Conservation (phyloP, 2,797 vertebrate genomes). For the Neosilurus mollespiculum region DNA sequence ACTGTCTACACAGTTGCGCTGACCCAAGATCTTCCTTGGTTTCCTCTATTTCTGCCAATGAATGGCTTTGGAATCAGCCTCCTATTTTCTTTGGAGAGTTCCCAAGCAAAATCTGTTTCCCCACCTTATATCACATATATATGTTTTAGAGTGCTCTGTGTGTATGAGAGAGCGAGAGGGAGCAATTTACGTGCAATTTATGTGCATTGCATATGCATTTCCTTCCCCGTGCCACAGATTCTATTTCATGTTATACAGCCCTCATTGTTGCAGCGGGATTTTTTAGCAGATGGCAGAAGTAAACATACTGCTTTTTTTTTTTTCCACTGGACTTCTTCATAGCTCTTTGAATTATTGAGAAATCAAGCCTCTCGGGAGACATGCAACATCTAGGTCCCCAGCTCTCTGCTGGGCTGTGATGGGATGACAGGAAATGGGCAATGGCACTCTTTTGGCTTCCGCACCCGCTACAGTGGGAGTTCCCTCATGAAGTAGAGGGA, state of each 20-base stretch:
- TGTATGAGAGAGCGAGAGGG: constrained; percentile 5
- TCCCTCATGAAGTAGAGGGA: constrained; percentile 31
- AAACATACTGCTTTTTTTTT: constrained; percentile 73
- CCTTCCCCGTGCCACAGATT: constrained; percentile 55
- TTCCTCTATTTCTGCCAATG: constrained; percentile 68
- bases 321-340: constrained; percentile 62
- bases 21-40: constrained; percentile 59
- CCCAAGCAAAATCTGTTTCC: constrained; percentile 38
- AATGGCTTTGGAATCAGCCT: constrained; percentile 64
- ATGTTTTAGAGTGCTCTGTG: background rate
- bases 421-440: constrained; percentile 44
- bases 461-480: constrained; percentile 37
- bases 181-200: background rate
- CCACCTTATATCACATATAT: constrained; percentile 3
- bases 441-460: constrained; percentile 30
- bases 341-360: constrained; percentile 67
- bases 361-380: constrained; percentile 53
- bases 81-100: constrained; percentile 51
- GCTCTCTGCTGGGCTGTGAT: constrained; percentile 33
- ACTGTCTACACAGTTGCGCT: constrained; percentile 55
- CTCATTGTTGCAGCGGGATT: constrained; percentile 55
- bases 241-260: constrained; percentile 66
- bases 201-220: constrained; percentile 51
- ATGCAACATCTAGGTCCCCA: constrained; percentile 39
- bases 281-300: constrained; percentile 73